A percentile compares a stretch with the other conserved stretches of the same genome.
These are phyloP conservation scores for Galaxea fascicularis DNA, from an alignment of 92 coral and sea anemone genomes.

Conservation along the genomic window DNA sequence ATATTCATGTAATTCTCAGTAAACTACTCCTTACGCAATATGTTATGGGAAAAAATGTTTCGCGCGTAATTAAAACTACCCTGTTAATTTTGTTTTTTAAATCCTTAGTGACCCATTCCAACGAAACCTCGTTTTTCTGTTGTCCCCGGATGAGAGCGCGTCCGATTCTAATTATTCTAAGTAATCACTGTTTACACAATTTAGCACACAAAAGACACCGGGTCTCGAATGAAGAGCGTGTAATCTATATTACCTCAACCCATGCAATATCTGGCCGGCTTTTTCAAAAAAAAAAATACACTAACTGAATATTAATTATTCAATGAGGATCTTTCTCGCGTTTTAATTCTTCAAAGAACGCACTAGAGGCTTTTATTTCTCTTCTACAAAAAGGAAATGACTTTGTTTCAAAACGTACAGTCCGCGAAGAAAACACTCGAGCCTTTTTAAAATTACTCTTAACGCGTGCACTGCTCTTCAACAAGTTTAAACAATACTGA, in stretches of 20 bases:
- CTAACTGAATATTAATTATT: neutral
- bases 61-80: neutral
- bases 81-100: neutral
- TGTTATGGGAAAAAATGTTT: neutral
- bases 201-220: neutral
- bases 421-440: neutral
- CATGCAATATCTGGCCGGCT: neutral
- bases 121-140: too few relatives aligned
- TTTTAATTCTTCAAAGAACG: neutral
- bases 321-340: neutral
- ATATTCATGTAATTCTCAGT: neutral
- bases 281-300: neutral
- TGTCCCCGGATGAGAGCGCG: neutral
- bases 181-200: neutral
- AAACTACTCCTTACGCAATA: neutral
- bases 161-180: neutral
- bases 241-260: neutral
- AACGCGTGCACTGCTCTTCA: neutral
- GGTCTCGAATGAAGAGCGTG: neutral
- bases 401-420: neutral
- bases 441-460: neutral
- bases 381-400: neutral
- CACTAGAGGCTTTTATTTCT: neutral
- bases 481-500: conserved; percentile 3
- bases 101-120: neutral